Conservation (phyloP, 2,797 vertebrate genomes). For the Ceyx erithaca region DNA sequence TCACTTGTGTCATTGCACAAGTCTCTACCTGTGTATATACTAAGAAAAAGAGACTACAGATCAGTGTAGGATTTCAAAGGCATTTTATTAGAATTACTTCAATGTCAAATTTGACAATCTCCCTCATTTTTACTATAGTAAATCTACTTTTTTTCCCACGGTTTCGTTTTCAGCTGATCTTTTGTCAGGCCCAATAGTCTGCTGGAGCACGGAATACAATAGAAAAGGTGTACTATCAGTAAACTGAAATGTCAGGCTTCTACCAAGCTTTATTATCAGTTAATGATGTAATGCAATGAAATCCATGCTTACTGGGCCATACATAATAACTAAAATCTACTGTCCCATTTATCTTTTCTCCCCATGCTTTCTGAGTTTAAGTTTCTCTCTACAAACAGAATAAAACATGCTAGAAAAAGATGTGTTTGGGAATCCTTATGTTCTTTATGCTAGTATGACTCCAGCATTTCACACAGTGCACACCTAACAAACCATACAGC, state of each 20-base stretch:
- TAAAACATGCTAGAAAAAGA: neutral
- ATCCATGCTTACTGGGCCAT: neutral
- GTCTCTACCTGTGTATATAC: neutral
- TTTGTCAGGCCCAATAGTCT: neutral
- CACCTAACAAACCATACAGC: neutral
- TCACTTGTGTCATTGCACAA: neutral
- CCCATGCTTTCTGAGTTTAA: neutral
- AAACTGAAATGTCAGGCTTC: neutral
- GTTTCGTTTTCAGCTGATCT: neutral
- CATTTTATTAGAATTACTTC: neutral
- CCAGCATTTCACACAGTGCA: neutral
- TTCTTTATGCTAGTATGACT: neutral
- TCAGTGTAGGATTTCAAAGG: neutral
- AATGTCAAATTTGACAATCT: neutral
- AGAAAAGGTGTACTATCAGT: neutral
- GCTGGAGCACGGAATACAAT: neutral
- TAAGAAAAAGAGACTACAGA: neutral
- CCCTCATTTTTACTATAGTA: neutral
- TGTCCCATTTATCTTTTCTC: neutral
- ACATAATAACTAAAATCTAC: neutral
- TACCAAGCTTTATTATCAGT: neutral
- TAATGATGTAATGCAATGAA: neutral
- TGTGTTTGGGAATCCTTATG: neutral
- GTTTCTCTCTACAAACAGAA: neutral
- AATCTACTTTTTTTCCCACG: neutral